Evolutionary conservation across 2,113 vertebrate species (phyloP).

Genomic region (Euleptes europaea): DNA sequence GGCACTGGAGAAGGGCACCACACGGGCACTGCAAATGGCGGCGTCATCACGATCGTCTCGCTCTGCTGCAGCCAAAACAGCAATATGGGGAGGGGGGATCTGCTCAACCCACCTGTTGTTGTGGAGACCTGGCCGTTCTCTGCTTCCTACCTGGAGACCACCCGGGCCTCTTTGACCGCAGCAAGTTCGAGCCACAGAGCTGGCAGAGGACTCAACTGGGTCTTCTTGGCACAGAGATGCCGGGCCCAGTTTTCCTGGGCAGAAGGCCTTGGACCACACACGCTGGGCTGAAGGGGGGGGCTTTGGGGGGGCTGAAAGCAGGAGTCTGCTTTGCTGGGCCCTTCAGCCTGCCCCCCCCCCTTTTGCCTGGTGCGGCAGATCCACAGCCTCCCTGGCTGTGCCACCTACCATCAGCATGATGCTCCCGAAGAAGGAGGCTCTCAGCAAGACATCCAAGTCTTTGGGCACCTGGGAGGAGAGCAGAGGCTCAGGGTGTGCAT

Average conservation of each 20-base stretch:
- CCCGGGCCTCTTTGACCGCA: not conserved
- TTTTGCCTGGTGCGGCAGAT: fast-evolving
- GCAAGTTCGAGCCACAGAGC: not conserved
- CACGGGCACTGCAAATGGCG: no score
- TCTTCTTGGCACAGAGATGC: no score
- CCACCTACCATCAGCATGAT: conserved; percentile 86
- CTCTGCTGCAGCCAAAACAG: no score
- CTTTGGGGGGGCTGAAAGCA: no score
- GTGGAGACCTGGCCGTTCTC: not conserved
- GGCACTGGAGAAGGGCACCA: no score
- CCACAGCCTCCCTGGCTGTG: fast-evolving
- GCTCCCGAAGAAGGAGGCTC: conserved; percentile 89
- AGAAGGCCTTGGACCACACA: no score
- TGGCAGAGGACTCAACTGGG: not conserved
- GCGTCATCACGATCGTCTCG: no score
- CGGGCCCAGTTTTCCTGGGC: not conserved
- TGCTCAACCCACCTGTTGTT: no score
- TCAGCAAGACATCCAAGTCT: conserved; percentile 89
- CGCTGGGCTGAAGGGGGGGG: not conserved
- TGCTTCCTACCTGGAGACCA: not conserved
- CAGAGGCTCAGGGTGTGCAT: fast-evolving
- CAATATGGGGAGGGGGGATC: no score
- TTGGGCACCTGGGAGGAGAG: conserved; percentile 82
- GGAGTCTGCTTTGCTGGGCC: not conserved
- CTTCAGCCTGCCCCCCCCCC: no score